Percentiles rank a stretch among this genome's conserved stretches.
These are phyloP conservation scores for Rhabdomys dilectus DNA, from an alignment of 2,113 vertebrate genomes.

Conservation along the genomic window DNA sequence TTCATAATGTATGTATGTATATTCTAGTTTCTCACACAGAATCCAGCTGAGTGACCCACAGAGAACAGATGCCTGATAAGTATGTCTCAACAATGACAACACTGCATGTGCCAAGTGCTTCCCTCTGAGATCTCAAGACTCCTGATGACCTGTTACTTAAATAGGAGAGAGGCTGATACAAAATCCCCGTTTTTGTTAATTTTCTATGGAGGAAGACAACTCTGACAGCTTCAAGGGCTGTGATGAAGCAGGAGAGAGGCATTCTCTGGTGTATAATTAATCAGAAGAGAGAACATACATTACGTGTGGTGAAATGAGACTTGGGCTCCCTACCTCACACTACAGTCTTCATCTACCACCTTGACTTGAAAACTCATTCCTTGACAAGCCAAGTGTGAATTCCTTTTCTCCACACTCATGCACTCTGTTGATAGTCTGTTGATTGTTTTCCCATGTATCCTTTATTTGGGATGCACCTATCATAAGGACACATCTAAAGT, in stretches of 20 bases:
- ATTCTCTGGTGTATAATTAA: conserved; percentile 2
- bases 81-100: conserved; percentile 31
- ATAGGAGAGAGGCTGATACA: not conserved
- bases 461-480: not conserved
- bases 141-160: not conserved
- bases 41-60: not conserved
- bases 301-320: not conserved
- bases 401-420: not conserved
- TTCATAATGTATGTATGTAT: conserved; percentile 18
- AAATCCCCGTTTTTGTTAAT: not conserved
- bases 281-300: not conserved
- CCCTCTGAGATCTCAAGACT: conserved; percentile 1
- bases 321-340: not conserved
- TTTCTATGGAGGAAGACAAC: conserved; percentile 1
- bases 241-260: not conserved
- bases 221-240: not conserved
- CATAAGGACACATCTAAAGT: not conserved
- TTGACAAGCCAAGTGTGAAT: not conserved
- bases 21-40: not conserved
- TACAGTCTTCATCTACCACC: not conserved
- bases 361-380: not conserved
- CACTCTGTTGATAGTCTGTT: not conserved
- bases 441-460: not conserved
- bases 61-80: conserved; percentile 3
- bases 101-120: not conserved